Evolutionary conservation across 2,797 vertebrate genomes (phyloP), one percentile per base, ranked within the genome.

Genomic region (Coregonus sp.): DNA sequence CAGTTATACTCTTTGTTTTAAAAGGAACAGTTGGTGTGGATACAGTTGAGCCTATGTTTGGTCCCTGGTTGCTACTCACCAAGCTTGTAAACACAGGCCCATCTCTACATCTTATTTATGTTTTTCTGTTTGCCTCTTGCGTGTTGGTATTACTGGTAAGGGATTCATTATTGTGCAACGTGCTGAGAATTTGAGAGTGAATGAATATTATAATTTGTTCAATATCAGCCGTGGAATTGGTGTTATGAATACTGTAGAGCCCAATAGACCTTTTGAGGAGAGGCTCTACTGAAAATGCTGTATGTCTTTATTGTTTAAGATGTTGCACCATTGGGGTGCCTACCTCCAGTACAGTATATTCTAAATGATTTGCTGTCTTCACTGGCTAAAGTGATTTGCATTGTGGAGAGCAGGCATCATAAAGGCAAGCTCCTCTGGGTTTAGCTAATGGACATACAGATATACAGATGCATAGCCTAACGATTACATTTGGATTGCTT

Each of bases 301-400:
- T n/a, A 66, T 7, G 4, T 5, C 40, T 59, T 77, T 77, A 76
- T 51, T 14, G 75, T 29, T 51, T 16, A n/a, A 66, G 81, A 25
- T 25, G n/a, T 25, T 63, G 16, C 40, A 75, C 54, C 73, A 47
- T 54, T 37, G 70, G 2, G 66, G 51, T 37, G 14, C 51, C 29
- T 50, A 47, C 2, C 2, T 47, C 40, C 40, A 47, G 40, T 47
- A 33, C 68, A 61, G n/a, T 59, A 72, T 76, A 76, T 72, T 70
- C n/a, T 73, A 18, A 81, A 76, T 77, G 70, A 72, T 82, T 84
- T 75, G 82, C 54, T 83, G 77, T 88, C 70, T 80, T 83, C 71
- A 25, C 73, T 15, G 67, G 51, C 79, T 85, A 75, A 90, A 88
- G 79, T 83, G 78, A 89, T 89, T 85, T 86, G 70, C 77, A 87